A percentile compares a stretch with the other conserved stretches of the same genome.
Evolutionary conservation across 2,888 invertebrate genomes (phyloP).

Genomic region (Polydrusus cervinus): DNA sequence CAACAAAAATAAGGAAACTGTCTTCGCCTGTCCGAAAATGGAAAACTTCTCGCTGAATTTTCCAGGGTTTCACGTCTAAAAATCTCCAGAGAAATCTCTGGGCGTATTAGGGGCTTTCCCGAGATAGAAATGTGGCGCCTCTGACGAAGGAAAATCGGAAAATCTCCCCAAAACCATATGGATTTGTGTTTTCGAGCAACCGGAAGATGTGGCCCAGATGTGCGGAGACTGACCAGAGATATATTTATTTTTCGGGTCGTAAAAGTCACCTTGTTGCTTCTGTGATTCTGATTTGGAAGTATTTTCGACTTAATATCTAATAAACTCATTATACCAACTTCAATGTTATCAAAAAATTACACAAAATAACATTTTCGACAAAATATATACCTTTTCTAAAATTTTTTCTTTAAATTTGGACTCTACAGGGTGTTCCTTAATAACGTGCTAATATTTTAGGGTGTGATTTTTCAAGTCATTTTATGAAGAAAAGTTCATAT

Average conservation of each 20-base stretch:
- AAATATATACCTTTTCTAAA: no score
- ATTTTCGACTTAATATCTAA: no score
- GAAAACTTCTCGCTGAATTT: constrained; percentile 28
- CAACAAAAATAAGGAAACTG: constrained; percentile 28
- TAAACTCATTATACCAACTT: no score
- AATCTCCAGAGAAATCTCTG: constrained; percentile 36
- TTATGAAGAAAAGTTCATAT: no score
- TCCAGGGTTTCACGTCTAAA: constrained; percentile 30
- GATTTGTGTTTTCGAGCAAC: constrained; percentile 28
- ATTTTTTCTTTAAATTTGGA: no score
- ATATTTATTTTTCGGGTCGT: constrained; percentile 24
- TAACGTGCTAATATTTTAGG: no score
- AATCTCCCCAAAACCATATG: constrained; percentile 36
- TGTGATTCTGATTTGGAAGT: no score
- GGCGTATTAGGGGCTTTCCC: constrained; percentile 25
- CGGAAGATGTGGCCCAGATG: constrained; percentile 26
- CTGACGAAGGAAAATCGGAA: constrained; percentile 38
- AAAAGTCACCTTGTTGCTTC: constrained; percentile 25
- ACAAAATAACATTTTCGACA: no score
- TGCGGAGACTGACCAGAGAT: constrained; percentile 23
- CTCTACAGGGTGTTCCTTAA: no score
- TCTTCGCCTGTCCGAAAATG: constrained; percentile 36
- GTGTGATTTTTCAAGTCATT: no score
- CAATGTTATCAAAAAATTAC: no score
- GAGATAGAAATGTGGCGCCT: constrained; percentile 34